These are phyloP conservation scores for Oostethus manadensis DNA, from an alignment of 2,113 vertebrate genomes.

Conservation along the genomic window DNA sequence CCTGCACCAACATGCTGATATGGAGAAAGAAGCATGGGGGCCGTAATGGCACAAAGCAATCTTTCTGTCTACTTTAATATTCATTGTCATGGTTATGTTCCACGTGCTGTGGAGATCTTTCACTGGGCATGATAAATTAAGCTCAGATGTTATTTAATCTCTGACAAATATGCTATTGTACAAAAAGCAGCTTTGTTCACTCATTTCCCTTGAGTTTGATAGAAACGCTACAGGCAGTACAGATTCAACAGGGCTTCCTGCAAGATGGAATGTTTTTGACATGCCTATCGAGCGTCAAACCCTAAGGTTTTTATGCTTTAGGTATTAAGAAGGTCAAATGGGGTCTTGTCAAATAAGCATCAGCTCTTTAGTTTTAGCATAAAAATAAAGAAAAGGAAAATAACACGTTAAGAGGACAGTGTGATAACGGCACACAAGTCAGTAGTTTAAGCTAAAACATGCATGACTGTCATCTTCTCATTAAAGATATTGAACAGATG, in stretches of 20 bases:
- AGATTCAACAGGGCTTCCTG: constrained; percentile 29
- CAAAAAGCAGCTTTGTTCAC: constrained; percentile 31
- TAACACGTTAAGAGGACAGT: background rate
- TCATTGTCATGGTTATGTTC: constrained; percentile 19
- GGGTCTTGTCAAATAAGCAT: constrained; percentile 65
- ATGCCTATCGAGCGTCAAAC: constrained; percentile 28
- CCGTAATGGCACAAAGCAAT: constrained; percentile 26
- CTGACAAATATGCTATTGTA: constrained; percentile 34
- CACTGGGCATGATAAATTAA: constrained; percentile 20
- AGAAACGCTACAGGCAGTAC: constrained; percentile 19
- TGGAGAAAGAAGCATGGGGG: background rate
- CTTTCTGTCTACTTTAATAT: constrained; percentile 8
- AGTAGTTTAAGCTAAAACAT: constrained; percentile 5
- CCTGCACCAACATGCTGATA: constrained; percentile 15
- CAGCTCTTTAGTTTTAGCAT: constrained; percentile 16
- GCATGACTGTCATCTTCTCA: constrained; percentile 7
- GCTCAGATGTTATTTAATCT: constrained; percentile 20
- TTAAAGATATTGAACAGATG: constrained; percentile 11
- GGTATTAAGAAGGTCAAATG: constrained; percentile 52
- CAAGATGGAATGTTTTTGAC: constrained; percentile 14
- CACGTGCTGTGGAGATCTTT: constrained; percentile 29
- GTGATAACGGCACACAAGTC: constrained; percentile 4
- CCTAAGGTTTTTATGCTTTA: constrained; percentile 35
- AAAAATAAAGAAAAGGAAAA: constrained; percentile 13
- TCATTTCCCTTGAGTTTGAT: constrained; percentile 1